Base-by-base conservation (phyloP, 1,140 invertebrate species). In the Lasioglossum baleicum region DNA sequence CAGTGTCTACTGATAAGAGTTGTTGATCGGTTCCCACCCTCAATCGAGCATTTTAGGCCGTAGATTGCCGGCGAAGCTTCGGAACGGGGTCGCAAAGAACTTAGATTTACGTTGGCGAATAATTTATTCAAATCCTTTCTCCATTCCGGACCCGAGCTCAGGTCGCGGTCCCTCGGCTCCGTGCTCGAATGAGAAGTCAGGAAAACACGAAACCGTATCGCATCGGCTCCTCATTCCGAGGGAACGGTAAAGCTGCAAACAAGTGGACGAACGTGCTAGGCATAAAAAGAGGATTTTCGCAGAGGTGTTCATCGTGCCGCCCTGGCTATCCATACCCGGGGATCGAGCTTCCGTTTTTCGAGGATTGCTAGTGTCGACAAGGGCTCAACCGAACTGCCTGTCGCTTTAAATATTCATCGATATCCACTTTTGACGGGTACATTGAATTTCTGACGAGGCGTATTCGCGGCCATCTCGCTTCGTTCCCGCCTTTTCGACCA, bases 111-210 rank as follows among this genome's bases (percentile, higher is more conserved):
- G 67, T 72, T 15, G 81, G 51, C 58, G 69, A 83, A 86, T 87
- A 87, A 87, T 87, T 87, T 87, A 87, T 87, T 83, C 72, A 86
- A 83, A 87, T 86, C 84, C 73, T n/a, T 64, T 56, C 63, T 63
- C 56, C 56, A 77, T 74, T n/a, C 51, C 53, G 53, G 51, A 44
- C 53, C 60, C 44, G 69, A 69, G 31, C 44, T 53, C 35, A 3
- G 8, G 1, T 17, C 35, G 7, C 22, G 40, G 48, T 68, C 53
- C 42, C 63, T 56, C 26, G 44, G 22, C 75, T 70, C 56, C 48
- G 10, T 44, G 69, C 42, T n/a, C 44, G 69, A 44, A 73, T 40
- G 11, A 63, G 26, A 63, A 76, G 53, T 44, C 40, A 13, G 58
- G 56, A 64, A 63, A 84, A 66, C 71, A 69, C 58, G 67, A 71